Evolutionary conservation across 2,888 invertebrate species (phyloP), one percentile per base, ranked within the genome.

Genomic region (Mechanitis mazaeus): DNA sequence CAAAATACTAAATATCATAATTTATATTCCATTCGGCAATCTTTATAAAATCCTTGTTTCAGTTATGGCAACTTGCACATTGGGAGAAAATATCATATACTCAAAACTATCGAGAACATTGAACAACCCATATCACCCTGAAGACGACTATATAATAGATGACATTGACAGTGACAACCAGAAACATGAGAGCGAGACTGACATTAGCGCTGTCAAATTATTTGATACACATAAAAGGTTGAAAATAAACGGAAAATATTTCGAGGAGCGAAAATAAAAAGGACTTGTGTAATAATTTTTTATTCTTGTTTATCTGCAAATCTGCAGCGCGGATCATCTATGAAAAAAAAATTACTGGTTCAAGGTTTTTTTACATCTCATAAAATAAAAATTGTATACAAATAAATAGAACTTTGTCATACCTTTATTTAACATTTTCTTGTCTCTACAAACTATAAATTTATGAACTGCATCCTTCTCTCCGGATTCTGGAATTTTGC

Each of bases 391-490:
- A 38, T 38, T 38, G 1, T 6, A 38, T 38, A 38, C 5, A 2
- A 2, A 1, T 20, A 20, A 20, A 20, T 20, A 20, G 20, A 42
- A 1, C 1, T 42, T 42, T 42, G 6, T 9, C 5, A 53, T 59
- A 68, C 67, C 53, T 55, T 56, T 61, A 38, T 54, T 47, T 38
- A 67, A 56, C 55, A 55, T 63, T 9, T 59, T 65, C 42, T 66
- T 68, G n/a, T 60, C 63, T 38, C 67, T 67, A 64, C 82, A 79
- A 20, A 66, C 61, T 3, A 81, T 72, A 50, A 63, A 82, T 6
- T 69, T 70, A 3, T 80, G 59, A 0, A 84, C 64, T 0, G 1
- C 33, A 47, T 84, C 84, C 0, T 69, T 61, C 31, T 79, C 79
- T 0, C 38, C 38, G 0, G 68, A 65, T 2, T 77, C 74, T 0